Conservation (phyloP, 2,888 invertebrate species). For the Eupelmus urozonus region DNA sequence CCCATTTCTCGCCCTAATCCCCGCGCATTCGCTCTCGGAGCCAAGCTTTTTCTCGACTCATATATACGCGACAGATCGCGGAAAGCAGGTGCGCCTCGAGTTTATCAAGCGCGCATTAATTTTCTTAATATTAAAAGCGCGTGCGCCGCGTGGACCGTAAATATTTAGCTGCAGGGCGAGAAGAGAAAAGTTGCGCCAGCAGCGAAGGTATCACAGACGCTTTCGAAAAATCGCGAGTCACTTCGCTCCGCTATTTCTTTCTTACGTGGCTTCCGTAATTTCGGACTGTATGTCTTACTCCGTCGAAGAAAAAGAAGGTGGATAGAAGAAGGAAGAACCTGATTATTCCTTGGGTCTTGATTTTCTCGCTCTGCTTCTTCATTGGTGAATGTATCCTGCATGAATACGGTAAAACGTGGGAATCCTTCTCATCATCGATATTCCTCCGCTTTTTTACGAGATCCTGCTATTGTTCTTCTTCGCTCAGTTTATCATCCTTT, state of each 20-base stretch:
- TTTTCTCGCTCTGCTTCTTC: no score
- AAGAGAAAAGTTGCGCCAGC: no score
- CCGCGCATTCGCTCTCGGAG: background rate
- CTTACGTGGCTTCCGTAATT: no score
- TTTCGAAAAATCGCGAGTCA: background rate
- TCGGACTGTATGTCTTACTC: background rate
- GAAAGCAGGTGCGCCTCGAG: slow-evolving; percentile 44
- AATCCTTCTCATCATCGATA: no score
- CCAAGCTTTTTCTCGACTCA: slow-evolving; percentile 7
- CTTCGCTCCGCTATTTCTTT: background rate
- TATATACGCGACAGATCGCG: background rate
- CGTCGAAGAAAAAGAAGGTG: no score
- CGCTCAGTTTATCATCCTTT: background rate
- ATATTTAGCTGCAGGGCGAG: slow-evolving; percentile 49
- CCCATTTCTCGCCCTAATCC: slow-evolving; percentile 3
- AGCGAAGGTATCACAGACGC: no score
- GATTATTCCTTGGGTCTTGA: no score
- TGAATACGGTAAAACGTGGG: no score
- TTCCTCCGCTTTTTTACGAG: no score
- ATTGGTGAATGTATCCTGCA: no score
- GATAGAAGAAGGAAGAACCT: no score
- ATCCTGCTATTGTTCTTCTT: background rate
- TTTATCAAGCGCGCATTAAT: slow-evolving; percentile 55
- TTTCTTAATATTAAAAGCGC: slow-evolving; percentile 44
- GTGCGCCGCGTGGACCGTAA: slow-evolving; percentile 44